Evolutionary conservation across 2,797 vertebrate species (phyloP).

Genomic region (Echeneis naucrates): DNA sequence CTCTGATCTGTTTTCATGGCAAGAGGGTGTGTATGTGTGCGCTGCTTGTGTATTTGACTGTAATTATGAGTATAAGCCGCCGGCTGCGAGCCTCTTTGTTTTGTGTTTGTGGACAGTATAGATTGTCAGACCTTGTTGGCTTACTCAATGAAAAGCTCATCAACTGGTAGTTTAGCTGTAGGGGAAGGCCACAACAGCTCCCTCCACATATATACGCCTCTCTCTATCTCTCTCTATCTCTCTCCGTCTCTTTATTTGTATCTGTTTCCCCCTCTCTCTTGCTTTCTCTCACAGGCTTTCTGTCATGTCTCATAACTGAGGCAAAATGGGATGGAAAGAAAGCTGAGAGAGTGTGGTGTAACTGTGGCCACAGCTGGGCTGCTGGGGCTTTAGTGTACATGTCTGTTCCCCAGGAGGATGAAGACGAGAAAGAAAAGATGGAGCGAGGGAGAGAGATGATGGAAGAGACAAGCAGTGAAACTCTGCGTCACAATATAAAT

Average conservation of each 20-base stretch:
- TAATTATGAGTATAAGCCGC: conserved; percentile 30
- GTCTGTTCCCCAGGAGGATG: conserved; percentile 37
- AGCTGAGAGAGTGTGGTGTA: conserved; percentile 47
- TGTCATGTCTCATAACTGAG: conserved; percentile 75
- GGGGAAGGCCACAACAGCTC: conserved; percentile 74
- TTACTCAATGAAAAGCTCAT: conserved; percentile 67
- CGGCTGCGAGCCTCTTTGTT: conserved; percentile 28
- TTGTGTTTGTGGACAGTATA: conserved; percentile 41
- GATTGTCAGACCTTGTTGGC: conserved; percentile 62
- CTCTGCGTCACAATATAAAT: conserved; percentile 54
- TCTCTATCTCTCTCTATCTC: conserved; percentile 25
- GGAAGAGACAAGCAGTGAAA: conserved; percentile 27
- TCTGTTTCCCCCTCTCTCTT: conserved; percentile 17
- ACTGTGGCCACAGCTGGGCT: conserved; percentile 66
- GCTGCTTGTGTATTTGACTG: conserved; percentile 23
- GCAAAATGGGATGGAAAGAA: conserved; percentile 55
- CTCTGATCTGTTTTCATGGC: conserved; percentile 50
- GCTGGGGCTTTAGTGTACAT: conserved; percentile 54
- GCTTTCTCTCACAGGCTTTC: conserved; percentile 52
- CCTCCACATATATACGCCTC: conserved; percentile 38
- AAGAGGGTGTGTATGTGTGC: conserved; percentile 22
- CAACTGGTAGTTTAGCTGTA: conserved; percentile 63
- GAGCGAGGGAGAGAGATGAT: conserved; percentile 8
- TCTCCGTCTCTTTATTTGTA: not conserved
- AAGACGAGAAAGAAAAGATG: conserved; percentile 12